Evolutionary conservation across 2,113 vertebrate genomes (phyloP).

Genomic region (Crypturellus undulatus): DNA sequence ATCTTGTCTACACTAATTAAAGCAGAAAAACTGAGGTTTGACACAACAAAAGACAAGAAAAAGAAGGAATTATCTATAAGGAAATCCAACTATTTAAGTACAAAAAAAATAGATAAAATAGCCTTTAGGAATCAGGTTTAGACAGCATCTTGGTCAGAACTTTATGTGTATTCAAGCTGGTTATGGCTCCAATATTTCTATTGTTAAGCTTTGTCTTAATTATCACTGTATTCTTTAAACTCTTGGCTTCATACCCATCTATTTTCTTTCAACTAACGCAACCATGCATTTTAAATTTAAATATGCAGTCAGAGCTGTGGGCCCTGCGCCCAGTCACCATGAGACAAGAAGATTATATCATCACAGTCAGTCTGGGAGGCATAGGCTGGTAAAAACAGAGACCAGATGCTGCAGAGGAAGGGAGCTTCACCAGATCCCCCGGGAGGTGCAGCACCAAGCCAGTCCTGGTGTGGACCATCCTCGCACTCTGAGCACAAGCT

Average conservation of each 20-base stretch:
- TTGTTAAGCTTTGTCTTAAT: constrained; percentile 55
- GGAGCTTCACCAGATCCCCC: neutral
- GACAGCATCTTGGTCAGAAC: neutral
- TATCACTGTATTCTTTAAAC: constrained; percentile 49
- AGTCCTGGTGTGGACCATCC: neutral
- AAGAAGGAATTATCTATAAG: neutral
- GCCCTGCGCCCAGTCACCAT: constrained; percentile 19
- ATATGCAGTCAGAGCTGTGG: neutral
- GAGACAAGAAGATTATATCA: constrained; percentile 12
- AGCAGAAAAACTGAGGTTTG: neutral
- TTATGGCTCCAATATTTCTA: constrained; percentile 31
- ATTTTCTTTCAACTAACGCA: constrained; percentile 48
- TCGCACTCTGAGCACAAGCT: neutral
- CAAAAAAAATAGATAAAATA: neutral
- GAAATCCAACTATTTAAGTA: neutral
- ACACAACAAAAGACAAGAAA: neutral
- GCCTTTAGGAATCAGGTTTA: neutral
- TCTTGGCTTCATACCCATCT: constrained; percentile 39
- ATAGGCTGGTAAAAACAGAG: neutral
- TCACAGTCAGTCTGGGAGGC: neutral
- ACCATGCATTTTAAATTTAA: constrained; percentile 26
- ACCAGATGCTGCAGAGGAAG: neutral
- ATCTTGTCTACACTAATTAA: neutral
- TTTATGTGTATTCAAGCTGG: neutral
- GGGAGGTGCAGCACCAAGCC: neutral